These are phyloP conservation scores for Eupeodes latifasciatus DNA, from an alignment of 2,888 invertebrate species.

Conservation along the genomic window DNA sequence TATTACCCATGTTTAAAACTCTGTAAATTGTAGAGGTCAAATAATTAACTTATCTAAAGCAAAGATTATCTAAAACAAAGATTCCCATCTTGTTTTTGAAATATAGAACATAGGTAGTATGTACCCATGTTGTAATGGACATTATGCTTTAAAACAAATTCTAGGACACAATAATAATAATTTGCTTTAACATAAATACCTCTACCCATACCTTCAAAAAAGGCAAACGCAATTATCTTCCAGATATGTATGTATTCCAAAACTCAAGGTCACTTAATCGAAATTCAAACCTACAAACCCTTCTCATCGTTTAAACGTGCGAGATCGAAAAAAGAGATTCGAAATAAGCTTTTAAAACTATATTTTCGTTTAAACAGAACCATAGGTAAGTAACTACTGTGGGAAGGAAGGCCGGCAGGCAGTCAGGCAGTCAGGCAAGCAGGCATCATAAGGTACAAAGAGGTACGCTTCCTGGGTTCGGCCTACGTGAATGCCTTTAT, in stretches of 20 bases:
- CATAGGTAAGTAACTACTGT: too few species aligned
- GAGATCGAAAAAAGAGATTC: conserved; percentile 22
- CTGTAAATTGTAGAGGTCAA: too few species aligned
- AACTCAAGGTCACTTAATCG: conserved; percentile 36
- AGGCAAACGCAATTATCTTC: neutral
- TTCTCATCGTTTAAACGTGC: conserved; percentile 22
- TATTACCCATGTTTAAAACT: too few species aligned
- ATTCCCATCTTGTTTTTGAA: too few species aligned
- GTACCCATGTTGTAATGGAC: neutral
- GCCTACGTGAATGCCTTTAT: conserved; percentile 35
- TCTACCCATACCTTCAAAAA: too few species aligned
- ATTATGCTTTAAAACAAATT: neutral
- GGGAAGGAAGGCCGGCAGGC: neutral
- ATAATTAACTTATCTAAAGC: too few species aligned
- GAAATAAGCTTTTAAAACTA: conserved; percentile 4
- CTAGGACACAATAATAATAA: neutral
- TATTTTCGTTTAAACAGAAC: neutral
- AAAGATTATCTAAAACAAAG: too few species aligned
- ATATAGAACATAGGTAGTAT: too few species aligned
- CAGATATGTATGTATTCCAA: neutral
- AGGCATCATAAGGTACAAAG: neutral
- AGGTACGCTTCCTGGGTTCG: conserved; percentile 4
- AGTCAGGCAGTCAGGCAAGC: neutral
- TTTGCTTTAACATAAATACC: neutral
- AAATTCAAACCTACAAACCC: conserved; percentile 26